Evolutionary conservation across 2,797 vertebrate genomes (phyloP).

Genomic region (Syngnathus rostellatus): DNA sequence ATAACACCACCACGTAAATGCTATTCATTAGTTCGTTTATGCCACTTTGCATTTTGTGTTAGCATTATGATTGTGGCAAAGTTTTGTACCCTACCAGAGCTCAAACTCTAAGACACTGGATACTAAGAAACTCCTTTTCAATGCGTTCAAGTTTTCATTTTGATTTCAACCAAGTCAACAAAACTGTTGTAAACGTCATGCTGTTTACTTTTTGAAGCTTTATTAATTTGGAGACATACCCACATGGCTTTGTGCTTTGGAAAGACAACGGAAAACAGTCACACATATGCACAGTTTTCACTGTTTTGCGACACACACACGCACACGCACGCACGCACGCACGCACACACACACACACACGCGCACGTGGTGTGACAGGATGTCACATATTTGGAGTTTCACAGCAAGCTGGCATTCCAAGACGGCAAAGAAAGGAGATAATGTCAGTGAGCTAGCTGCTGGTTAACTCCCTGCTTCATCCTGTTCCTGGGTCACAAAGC

Average conservation of each 20-base stretch:
- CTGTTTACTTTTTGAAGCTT: conserved; percentile 14
- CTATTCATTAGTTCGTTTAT: too few relatives aligned
- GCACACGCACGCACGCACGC: conserved; percentile 13
- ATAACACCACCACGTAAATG: too few relatives aligned
- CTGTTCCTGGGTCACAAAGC: conserved; percentile 50
- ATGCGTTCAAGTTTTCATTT: conserved; percentile 9
- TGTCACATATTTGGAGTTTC: conserved; percentile 57
- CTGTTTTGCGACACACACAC: conserved; percentile 5
- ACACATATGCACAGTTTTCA: conserved; percentile 12
- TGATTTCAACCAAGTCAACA: conserved; percentile 10
- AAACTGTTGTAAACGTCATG: conserved; percentile 1
- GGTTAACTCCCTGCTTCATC: conserved; percentile 56
- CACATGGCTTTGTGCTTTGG: conserved; percentile 27
- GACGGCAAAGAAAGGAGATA: conserved; percentile 55
- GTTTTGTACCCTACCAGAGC: too few relatives aligned
- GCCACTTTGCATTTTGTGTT: too few relatives aligned
- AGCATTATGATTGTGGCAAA: too few relatives aligned
- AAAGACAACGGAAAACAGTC: conserved; percentile 35
- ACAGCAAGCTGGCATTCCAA: conserved; percentile 61
- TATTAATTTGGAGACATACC: conserved; percentile 24
- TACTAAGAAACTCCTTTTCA: not conserved
- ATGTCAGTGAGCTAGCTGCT: conserved; percentile 48
- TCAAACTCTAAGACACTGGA: too few relatives aligned
- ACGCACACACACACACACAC: conserved; percentile 9
- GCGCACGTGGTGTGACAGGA: conserved; percentile 57